Evolutionary conservation across 2,113 vertebrate species (phyloP), one percentile per base, ranked within the genome.

Genomic region (Perognathus longimembris): DNA sequence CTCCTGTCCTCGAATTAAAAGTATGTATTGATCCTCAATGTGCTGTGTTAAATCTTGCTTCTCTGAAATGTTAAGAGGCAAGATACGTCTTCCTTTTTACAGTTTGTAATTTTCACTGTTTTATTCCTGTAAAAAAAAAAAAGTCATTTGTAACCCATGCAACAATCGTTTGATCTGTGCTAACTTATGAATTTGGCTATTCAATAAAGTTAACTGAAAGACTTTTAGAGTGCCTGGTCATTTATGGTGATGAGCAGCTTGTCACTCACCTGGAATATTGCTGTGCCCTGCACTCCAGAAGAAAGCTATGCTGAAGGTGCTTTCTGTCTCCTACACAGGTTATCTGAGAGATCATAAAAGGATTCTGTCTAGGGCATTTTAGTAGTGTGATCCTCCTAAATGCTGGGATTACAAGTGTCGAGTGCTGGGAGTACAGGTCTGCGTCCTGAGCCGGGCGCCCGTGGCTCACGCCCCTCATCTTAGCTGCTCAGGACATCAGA

Each of bases 111-210:
- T 98, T 98, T 97, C 97, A 98, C 96, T 98, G 97, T 98, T 98
- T 98, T 98, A 98, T 98, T 98, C 97, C 98, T 98, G 98, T 98
- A 96, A 96, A 98, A 98, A 96, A 85, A 81, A 92, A 75, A 92
- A 77, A 97, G 97, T 97, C 97, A 98, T 98, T 98, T 98, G 98
- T 98, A 98, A 98, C 97, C 97, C 98, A 98, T 98, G 96, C 97
- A 98, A 98, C 98, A 97, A 97, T 98, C 85, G 81, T 98, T 98
- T 98, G 97, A 98, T 98, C 97, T 98, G 97, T 98, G 98, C 98
- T 98, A 98, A 98, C 97, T 98, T 98, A 98, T 98, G 97, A 97
- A 96, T 98, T 98, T 98, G 97, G 97, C 97, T 98, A 98, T 97
- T 98, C 97, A 98, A 98, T 98, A 98, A 98, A 98, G 97, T 97